Percentiles rank a stretch among this genome's conserved stretches.
Conservation (phyloP, 2,888 invertebrate species). For the Anthophora plumipes region DNA sequence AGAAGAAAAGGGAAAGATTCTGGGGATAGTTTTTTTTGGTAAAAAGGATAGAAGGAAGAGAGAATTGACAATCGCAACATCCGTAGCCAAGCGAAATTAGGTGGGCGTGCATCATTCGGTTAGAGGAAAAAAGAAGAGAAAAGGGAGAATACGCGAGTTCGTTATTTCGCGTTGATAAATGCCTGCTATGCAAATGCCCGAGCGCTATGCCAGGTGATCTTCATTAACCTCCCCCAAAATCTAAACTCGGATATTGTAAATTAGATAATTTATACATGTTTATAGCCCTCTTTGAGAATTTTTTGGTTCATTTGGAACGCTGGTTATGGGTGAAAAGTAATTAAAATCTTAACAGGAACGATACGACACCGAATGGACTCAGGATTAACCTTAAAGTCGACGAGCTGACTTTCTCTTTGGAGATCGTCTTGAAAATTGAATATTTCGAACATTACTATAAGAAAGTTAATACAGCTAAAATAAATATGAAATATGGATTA, state of each 20-base stretch:
- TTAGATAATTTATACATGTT: slow-evolving; percentile 54
- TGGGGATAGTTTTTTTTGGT: not conserved
- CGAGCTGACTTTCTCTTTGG: no score
- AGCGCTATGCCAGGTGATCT: slow-evolving; percentile 49
- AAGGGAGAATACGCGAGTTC: slow-evolving; percentile 56
- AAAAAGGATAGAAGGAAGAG: slow-evolving; percentile 28
- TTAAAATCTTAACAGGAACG: not conserved
- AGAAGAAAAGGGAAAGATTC: slow-evolving; percentile 11
- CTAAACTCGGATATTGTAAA: slow-evolving; percentile 52
- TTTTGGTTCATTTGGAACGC: no score
- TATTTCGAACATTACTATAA: no score
- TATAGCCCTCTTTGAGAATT: no score
- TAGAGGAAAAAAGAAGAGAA: slow-evolving; percentile 22
- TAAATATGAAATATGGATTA: no score
- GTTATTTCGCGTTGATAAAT: slow-evolving; percentile 64
- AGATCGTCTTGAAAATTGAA: no score
- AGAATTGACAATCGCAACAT: slow-evolving; percentile 66
- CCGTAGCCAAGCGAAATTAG: slow-evolving; percentile 60
- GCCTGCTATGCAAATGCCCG: slow-evolving; percentile 49
- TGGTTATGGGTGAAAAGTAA: not conserved
- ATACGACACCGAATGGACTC: no score
- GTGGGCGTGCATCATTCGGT: slow-evolving; percentile 65
- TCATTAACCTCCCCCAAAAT: slow-evolving; percentile 56
- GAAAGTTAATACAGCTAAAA: no score
- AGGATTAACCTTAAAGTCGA: no score